Base-by-base conservation (phyloP, 2,888 invertebrate genomes). In the Folsomia manolachei region DNA sequence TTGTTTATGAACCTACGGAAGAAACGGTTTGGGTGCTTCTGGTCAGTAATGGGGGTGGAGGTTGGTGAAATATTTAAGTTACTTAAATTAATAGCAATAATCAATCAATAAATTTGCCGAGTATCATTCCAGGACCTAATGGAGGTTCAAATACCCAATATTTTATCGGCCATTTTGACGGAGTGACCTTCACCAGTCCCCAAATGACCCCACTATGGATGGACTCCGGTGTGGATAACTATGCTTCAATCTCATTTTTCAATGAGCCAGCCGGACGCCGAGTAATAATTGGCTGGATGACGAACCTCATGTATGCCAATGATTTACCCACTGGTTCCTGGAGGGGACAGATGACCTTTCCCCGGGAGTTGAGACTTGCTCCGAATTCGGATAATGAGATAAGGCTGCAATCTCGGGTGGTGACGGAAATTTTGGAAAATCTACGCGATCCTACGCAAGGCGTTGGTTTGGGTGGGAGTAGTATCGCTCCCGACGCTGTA, bases 161-260 rank as follows among this genome's bases (percentile, higher is more conserved):
- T 53, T 80, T 80, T 56, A 27, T 79, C 26, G 80, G 80, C 0
- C 52, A 73, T 18, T 80, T 79, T 69, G 72, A 78, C 27, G 74
- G 73, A 9, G 64, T 39, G 0, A 68, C 69, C 0, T 78, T 73
- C 65, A 73, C 69, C 39, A 27, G 25, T 52, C 68, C 66, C 23
- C 71, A 67, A 69, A 68, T 53, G 18, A 39, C 71, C 4, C 4
- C 75, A 1, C 70, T 76, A 24, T 81, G 79, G 79, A 61, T 81
- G 63, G 80, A 80, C 39, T 80, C 77, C 75, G 80, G 80, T 61
- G 52, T 73, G 0, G 80, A 80, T 24, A 80, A 80, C 64, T 80
- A 80, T 53, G 80, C 79, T 11, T 75, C 77, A 19, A 79, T 80
- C 0, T 74, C 78, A 0, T 80, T 78, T 62, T 71, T 66, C 11